These are phyloP conservation scores for Anarsia innoxiella DNA, from an alignment of 2,888 invertebrate species.

Conservation along the genomic window DNA sequence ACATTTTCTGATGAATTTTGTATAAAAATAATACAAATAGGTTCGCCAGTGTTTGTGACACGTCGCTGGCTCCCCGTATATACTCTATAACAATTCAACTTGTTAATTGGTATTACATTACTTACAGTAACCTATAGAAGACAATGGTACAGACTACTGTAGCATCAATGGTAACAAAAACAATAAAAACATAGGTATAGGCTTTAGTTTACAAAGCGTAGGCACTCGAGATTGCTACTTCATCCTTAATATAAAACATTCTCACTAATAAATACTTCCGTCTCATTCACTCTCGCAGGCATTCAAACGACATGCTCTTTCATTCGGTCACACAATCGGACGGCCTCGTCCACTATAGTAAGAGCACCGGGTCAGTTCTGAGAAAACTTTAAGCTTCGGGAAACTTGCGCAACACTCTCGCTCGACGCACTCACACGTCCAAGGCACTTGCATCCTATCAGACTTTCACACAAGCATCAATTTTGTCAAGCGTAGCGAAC, in stretches of 20 bases:
- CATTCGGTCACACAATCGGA: conserved; percentile 54
- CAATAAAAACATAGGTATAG: conserved; percentile 65
- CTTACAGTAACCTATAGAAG: conserved; percentile 66
- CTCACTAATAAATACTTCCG: conserved; percentile 72
- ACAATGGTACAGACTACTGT: conserved; percentile 70
- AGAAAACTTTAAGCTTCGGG: conserved; percentile 45
- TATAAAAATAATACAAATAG: conserved; percentile 73
- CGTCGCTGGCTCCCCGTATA: conserved; percentile 34
- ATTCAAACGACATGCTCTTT: conserved; percentile 28
- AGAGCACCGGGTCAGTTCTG: conserved; percentile 73
- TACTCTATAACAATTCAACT: conserved; percentile 68
- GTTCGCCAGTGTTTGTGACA: conserved; percentile 27
- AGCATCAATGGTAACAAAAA: conserved; percentile 73
- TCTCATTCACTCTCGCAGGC: conserved; percentile 45
- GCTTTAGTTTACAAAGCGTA: conserved; percentile 75
- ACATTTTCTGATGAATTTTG: conserved; percentile 69
- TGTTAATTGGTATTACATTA: conserved; percentile 71
- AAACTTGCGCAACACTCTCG: conserved; percentile 48
- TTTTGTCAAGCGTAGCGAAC: conserved; percentile 44
- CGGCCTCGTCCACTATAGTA: conserved; percentile 64
- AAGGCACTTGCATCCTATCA: conserved; percentile 51
- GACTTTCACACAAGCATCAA: conserved; percentile 51
- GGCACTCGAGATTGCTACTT: conserved; percentile 76
- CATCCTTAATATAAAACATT: conserved; percentile 63
- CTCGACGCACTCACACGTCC: conserved; percentile 33